phyloP scores from a whole-genome alignment of 2,113 vertebrate species.

The Phainopepla nitens region DNA sequence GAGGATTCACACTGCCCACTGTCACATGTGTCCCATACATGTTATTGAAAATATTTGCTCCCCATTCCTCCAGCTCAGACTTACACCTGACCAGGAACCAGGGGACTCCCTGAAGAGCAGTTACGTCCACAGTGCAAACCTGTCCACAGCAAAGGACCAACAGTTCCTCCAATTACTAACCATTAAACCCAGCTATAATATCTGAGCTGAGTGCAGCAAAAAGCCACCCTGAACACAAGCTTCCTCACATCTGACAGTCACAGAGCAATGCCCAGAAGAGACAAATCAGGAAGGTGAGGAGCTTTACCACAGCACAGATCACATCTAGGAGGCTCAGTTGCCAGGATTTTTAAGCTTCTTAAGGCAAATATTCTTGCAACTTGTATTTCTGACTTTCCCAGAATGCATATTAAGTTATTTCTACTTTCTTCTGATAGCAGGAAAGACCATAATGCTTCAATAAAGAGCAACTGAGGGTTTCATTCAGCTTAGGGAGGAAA shows the following conservation, averaged over 20 bases:
- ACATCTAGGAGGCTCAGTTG: neutral
- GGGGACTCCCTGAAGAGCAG: neutral
- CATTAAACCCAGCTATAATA: neutral
- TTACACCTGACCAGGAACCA: neutral
- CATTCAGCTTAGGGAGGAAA: neutral
- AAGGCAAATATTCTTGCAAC: neutral
- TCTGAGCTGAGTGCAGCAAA: neutral
- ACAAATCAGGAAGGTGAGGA: neutral
- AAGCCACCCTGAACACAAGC: neutral
- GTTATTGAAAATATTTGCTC: neutral
- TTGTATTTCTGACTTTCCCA: neutral
- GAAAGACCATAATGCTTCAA: neutral
- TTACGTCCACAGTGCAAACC: neutral
- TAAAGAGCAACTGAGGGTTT: neutral
- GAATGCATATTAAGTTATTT: neutral
- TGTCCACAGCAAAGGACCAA: neutral
- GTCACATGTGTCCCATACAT: neutral
- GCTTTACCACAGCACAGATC: neutral
- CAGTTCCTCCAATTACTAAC: neutral
- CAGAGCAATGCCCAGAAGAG: neutral
- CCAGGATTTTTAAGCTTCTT: neutral
- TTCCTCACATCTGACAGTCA: neutral
- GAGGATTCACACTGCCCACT: neutral
- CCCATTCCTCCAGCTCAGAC: neutral
- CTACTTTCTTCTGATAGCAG: neutral